These are phyloP conservation scores for Anarhynchus alexandrinus DNA, from an alignment of 2,113 vertebrate genomes.

Conservation along the genomic window DNA sequence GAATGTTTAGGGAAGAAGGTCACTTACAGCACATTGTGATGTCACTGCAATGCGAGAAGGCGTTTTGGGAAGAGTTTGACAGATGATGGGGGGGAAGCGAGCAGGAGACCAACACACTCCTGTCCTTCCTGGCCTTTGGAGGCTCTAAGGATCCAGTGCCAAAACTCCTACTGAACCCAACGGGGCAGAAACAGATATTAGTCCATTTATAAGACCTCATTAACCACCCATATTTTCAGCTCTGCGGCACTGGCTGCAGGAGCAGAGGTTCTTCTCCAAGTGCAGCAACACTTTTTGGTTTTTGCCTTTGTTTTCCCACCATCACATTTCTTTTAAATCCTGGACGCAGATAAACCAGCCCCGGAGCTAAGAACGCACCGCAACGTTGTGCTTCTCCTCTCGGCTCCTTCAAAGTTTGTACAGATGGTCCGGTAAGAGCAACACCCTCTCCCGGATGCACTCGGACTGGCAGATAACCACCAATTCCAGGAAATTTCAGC, in stretches of 20 bases:
- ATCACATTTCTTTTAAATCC: neutral
- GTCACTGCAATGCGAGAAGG: neutral
- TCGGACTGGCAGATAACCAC: accelerated
- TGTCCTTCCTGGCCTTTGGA: neutral
- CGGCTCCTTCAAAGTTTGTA: neutral
- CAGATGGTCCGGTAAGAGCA: neutral
- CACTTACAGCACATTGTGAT: neutral
- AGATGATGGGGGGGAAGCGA: neutral
- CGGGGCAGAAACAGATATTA: accelerated
- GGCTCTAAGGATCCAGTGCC: neutral
- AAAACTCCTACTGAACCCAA: neutral
- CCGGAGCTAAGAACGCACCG: neutral
- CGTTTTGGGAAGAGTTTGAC: neutral
- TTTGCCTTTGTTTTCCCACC: neutral
- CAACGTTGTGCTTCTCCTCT: neutral
- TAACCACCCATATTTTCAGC: neutral
- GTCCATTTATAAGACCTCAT: accelerated
- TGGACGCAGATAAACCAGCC: accelerated
- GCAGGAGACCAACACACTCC: neutral
- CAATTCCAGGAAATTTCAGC: neutral
- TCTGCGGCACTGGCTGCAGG: neutral
- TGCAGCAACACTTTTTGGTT: neutral
- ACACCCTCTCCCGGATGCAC: neutral
- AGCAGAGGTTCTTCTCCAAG: neutral
- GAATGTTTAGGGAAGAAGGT: neutral